Evolutionary conservation across 1,140 invertebrate genomes (phyloP).

Genomic region (Scaptomyza pallida): DNA sequence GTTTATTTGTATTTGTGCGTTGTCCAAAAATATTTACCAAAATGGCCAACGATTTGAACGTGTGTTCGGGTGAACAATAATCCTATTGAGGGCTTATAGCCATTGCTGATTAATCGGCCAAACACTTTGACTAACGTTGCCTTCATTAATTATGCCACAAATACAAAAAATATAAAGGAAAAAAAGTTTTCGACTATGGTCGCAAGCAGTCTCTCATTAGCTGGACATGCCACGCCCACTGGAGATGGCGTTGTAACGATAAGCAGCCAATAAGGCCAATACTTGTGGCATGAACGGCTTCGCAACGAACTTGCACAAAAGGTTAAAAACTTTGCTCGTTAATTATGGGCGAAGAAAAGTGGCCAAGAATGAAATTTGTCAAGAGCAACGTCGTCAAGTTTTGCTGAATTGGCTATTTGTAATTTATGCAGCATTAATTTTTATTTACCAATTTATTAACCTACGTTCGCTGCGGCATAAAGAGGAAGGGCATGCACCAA

Average conservation of each 20-base stretch:
- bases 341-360: slow-evolving; percentile 61
- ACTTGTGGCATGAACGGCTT: slow-evolving; percentile 19
- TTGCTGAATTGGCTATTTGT: slow-evolving; percentile 61
- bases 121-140: slow-evolving; percentile 46
- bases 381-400: slow-evolving; percentile 34
- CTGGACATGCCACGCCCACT: slow-evolving; percentile 62
- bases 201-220: slow-evolving; percentile 46
- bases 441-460: slow-evolving; percentile 72
- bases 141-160: slow-evolving; percentile 56
- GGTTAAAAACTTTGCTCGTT: slow-evolving; percentile 70
- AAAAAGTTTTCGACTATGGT: slow-evolving; percentile 33
- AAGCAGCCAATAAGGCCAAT: slow-evolving; percentile 55
- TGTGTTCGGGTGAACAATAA: slow-evolving; percentile 11
- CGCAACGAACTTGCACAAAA: slow-evolving; percentile 67
- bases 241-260: slow-evolving; percentile 56
- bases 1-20: no score
- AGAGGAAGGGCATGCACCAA: no score
- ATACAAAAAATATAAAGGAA: background rate
- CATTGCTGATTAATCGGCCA: slow-evolving; percentile 47
- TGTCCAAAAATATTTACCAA: slow-evolving; percentile 28
- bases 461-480: background rate
- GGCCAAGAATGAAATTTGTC: slow-evolving; percentile 51
- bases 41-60: slow-evolving; percentile 22
- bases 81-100: background rate
- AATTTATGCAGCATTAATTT: slow-evolving; percentile 60